Evolutionary conservation across 1,140 invertebrate genomes (phyloP), one percentile per base, ranked within the genome.

Genomic region (Stenopsyche tienmushanensis): DNA sequence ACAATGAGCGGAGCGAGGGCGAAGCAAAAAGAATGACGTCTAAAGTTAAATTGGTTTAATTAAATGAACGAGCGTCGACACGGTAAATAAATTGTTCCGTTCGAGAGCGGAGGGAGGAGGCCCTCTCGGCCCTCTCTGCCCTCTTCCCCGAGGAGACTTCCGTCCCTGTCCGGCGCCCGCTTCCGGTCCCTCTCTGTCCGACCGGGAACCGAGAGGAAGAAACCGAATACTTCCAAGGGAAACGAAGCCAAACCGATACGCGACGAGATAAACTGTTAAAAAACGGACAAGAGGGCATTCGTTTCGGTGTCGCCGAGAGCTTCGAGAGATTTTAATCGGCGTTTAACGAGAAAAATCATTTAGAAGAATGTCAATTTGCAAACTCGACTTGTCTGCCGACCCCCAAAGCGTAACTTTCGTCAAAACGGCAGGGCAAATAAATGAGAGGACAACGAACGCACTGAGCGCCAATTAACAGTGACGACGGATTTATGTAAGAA

Each of bases 31-130:
- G 54, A 66, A 66, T 63, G 64, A 63, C 47, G 53, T 60, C 54
- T 41, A 70, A 68, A 70, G 62, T 70, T 70, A 70, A 70, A 70
- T 70, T 70, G 68, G 68, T 66, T 70, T 70, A 70, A 70, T 70
- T 70, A 70, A 66, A 70, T 66, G 64, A 64, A 66, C 64, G 68
- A 70, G 54, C 68, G 68, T 47, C 68, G 68, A 70, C 68, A 70
- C 68, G 64, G 64, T 65, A 70, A 66, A 70, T 70, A 70, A 70
- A 70, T 70, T 70, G 68, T 70, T 64, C 62, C 57, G 63, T 60
- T 60, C 58, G 53, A 69, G 66, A 69, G 62, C 58, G 52, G 26
- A 47, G 58, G 53, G 42, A 49, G 52, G 10, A 47, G 34, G n/a
- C 41, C 42, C 21, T 42, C 17, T 42, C n/a, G n/a, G n/a, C n/a